Percentiles rank a stretch among this genome's conserved stretches.
phyloP scores from a whole-genome alignment of 2,797 vertebrate species.

The Tangara arthus region DNA sequence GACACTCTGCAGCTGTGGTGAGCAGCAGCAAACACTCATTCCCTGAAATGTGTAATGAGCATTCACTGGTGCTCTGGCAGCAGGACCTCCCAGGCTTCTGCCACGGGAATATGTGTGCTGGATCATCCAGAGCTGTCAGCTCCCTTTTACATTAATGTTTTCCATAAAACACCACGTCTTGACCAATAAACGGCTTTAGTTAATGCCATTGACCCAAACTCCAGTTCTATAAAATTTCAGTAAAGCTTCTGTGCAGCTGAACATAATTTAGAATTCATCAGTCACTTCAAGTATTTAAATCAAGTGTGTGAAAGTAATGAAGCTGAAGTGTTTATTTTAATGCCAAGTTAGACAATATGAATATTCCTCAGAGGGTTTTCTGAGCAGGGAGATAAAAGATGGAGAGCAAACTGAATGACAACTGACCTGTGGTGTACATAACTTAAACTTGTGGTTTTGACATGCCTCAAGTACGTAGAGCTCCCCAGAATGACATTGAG shows the following conservation, averaged over 20 bases:
- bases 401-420: neutral
- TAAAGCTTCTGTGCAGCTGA: neutral
- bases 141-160: neutral
- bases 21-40: neutral
- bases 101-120: rapidly evolving
- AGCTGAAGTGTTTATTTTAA: neutral
- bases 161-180: neutral
- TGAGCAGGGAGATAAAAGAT: neutral
- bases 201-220: neutral
- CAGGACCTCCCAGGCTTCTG: neutral
- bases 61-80: neutral
- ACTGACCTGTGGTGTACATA: neutral
- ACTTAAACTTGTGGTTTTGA: neutral
- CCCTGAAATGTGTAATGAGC: neutral
- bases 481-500: neutral
- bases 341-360: neutral
- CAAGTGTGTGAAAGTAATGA: neutral
- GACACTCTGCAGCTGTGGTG: neutral
- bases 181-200: neutral
- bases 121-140: neutral
- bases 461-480: rapidly evolving
- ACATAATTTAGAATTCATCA: neutral
- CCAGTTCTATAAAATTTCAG: neutral
- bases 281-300: neutral
- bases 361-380: neutral